A percentile compares a stretch with the other conserved stretches of the same genome.
Conservation (phyloP, 2,888 invertebrate genomes). For the Alsophila aescularia region DNA sequence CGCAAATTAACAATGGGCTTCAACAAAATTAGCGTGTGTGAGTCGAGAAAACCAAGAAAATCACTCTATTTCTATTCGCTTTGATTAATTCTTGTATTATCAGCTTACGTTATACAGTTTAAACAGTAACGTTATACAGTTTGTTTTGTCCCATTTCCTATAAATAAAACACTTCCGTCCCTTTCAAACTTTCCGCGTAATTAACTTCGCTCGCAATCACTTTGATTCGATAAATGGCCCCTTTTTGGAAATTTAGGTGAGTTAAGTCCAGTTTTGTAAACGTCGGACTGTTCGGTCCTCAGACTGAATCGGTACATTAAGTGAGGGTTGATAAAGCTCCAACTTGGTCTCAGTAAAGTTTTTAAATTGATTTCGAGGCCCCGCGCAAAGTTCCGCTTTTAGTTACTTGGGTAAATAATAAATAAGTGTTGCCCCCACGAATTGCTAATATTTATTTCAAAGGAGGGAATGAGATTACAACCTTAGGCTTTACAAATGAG, state of each 20-base stretch:
- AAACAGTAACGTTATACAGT: no score
- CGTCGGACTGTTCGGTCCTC: conserved; percentile 26
- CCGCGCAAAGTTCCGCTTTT: conserved; percentile 46
- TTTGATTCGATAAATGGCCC: conserved; percentile 26
- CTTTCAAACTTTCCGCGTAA: conserved; percentile 20
- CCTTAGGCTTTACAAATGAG: conserved; percentile 24
- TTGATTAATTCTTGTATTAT: background rate
- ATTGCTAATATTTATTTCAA: conserved; percentile 34
- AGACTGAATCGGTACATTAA: conserved; percentile 48
- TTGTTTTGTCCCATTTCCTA: no score
- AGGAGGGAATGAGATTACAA: conserved; percentile 22
- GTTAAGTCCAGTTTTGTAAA: conserved; percentile 37
- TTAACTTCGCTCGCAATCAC: conserved; percentile 23
- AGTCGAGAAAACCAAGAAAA: background rate
- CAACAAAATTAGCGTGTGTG: background rate
- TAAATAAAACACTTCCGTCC: background rate
- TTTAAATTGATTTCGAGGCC: conserved; percentile 67
- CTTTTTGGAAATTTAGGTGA: conserved; percentile 24
- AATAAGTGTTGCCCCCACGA: conserved; percentile 46
- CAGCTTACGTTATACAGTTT: no score
- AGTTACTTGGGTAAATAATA: conserved; percentile 60
- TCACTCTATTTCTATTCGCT: background rate
- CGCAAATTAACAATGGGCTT: background rate
- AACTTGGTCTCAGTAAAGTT: conserved; percentile 57
- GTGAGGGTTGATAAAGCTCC: conserved; percentile 41